phyloP scores from a whole-genome alignment of 2,797 vertebrate species.

The Pangasius macronema region DNA sequence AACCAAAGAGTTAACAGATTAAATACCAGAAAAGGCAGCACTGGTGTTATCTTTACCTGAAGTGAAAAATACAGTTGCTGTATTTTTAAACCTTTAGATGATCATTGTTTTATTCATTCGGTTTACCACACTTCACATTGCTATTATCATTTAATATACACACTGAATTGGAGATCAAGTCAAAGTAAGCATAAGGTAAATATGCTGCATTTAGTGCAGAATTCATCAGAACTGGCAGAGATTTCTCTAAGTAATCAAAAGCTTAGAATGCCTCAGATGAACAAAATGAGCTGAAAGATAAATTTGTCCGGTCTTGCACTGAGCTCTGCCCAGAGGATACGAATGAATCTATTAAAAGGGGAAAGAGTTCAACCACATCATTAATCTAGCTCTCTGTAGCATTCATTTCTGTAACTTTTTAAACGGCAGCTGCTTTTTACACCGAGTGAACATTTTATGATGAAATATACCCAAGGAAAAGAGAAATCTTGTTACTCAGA shows the following conservation, averaged over 20 bases:
- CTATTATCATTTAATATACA: background rate
- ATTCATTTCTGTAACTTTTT: background rate
- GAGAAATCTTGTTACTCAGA: background rate
- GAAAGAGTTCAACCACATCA: slow-evolving; percentile 29
- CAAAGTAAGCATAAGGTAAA: background rate
- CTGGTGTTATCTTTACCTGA: slow-evolving; percentile 25
- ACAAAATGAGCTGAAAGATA: slow-evolving; percentile 41
- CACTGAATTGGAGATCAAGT: background rate
- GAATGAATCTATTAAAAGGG: slow-evolving; percentile 31
- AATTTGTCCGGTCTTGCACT: slow-evolving; percentile 49
- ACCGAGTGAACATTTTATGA: background rate
- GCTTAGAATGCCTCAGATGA: slow-evolving; percentile 27
- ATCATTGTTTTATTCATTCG: background rate
- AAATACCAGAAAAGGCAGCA: slow-evolving; percentile 28
- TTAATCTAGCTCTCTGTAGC: slow-evolving; percentile 29
- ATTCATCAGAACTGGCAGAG: slow-evolving; percentile 19
- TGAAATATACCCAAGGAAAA: background rate
- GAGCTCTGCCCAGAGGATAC: slow-evolving; percentile 35
- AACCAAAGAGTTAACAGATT: background rate
- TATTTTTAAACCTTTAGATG: background rate
- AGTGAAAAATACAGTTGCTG: slow-evolving; percentile 1
- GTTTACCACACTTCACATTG: background rate
- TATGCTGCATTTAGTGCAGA: background rate
- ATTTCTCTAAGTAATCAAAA: slow-evolving; percentile 27
- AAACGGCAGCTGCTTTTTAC: background rate